These are phyloP conservation scores for Epistrophella euchroma DNA, from an alignment of 2,888 invertebrate genomes.

Conservation along the genomic window DNA sequence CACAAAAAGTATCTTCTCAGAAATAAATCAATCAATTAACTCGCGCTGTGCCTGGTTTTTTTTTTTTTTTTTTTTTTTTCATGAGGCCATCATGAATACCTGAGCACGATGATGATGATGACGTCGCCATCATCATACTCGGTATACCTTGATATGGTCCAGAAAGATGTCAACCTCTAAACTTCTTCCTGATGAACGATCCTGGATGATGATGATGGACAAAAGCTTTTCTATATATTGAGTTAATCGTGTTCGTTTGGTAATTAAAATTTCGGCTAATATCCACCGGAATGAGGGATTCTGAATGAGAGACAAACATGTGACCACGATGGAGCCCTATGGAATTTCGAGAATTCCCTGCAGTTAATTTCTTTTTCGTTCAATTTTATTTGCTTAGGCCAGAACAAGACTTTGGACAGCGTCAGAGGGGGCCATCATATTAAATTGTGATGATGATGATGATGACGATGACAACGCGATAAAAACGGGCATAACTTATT, in stretches of 20 bases:
- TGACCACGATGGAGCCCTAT: conserved; percentile 69
- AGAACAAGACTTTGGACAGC: conserved; percentile 21
- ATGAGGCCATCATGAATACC: conserved; percentile 59
- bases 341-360: conserved; percentile 70
- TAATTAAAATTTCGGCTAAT: conserved; percentile 84
- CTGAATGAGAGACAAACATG: conserved; percentile 64
- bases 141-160: conserved; percentile 13
- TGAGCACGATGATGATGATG: conserved; percentile 46
- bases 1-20: conserved; percentile 78
- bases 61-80: conserved; percentile 57
- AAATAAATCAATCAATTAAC: conserved; percentile 84
- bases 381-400: conserved; percentile 4
- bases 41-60: conserved; percentile 78
- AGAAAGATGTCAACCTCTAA: conserved; percentile 64
- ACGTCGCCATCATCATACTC: conserved; percentile 2
- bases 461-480: conserved; percentile 31
- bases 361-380: conserved; percentile 27
- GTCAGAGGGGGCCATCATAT: conserved; percentile 74
- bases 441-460: conserved; percentile 69
- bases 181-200: conserved; percentile 35
- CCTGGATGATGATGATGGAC: neutral
- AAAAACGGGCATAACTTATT: conserved; percentile 81
- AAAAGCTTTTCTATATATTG: conserved; percentile 61
- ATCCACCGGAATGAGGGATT: conserved; percentile 76
- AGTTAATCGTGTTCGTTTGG: conserved; percentile 76